These are phyloP conservation scores for Lottia scabra DNA, from an alignment of 2,888 invertebrate genomes.

Conservation along the genomic window DNA sequence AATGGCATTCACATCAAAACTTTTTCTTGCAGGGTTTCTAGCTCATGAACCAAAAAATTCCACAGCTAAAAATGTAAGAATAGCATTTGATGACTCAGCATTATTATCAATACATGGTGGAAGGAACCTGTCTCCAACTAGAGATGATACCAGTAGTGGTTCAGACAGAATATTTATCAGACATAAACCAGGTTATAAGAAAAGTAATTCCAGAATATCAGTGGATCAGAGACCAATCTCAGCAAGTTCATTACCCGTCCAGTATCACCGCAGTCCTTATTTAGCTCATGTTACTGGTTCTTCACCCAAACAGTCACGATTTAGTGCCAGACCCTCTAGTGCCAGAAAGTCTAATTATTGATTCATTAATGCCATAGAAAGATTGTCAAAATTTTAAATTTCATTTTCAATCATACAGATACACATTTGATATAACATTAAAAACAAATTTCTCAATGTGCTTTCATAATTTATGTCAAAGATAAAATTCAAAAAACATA, in stretches of 20 bases:
- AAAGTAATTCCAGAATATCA: constrained; percentile 40
- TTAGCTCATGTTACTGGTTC: constrained; percentile 48
- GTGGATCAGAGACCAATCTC: constrained; percentile 63
- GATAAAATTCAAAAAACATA: too few species aligned
- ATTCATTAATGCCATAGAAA: too few species aligned
- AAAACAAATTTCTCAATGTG: too few species aligned
- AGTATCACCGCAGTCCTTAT: constrained; percentile 53
- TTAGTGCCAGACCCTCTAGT: constrained; percentile 41
- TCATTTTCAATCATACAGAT: too few species aligned
- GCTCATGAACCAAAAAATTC: neutral
- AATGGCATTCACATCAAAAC: too few species aligned
- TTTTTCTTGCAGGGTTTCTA: neutral
- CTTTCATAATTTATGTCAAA: too few species aligned
- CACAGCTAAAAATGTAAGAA: neutral
- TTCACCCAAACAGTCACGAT: constrained; percentile 43
- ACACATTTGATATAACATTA: too few species aligned
- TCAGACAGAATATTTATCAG: constrained; percentile 48
- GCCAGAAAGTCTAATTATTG: constrained; percentile 27
- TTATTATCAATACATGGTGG: neutral
- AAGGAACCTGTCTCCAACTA: neutral
- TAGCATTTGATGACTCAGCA: neutral
- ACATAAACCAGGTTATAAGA: constrained; percentile 42
- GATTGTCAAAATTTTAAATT: neutral
- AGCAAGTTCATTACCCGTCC: constrained; percentile 45
- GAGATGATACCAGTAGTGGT: constrained; percentile 23